A percentile compares a stretch with the other conserved stretches of the same genome.
phyloP scores from a whole-genome alignment of 2,797 vertebrate species.

The Macroramphosus scolopax region DNA sequence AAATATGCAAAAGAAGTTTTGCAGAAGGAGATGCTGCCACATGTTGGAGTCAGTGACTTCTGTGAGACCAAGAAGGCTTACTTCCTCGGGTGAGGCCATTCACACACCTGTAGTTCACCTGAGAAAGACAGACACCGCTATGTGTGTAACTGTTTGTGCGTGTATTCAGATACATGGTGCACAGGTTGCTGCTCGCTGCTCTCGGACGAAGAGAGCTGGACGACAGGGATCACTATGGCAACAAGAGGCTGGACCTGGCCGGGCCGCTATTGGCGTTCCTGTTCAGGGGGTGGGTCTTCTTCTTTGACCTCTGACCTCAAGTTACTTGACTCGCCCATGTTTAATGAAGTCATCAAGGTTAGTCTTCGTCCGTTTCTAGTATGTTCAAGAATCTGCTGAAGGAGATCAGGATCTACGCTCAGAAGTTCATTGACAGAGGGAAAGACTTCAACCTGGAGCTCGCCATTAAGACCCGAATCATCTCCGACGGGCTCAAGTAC shows the following conservation, averaged over 20 bases:
- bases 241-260: constrained; percentile 97
- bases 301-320: no score
- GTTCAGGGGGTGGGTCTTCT: constrained; percentile 87
- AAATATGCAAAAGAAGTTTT: constrained; percentile 98
- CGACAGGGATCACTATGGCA: constrained; percentile 98
- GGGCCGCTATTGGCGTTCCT: constrained; percentile 94
- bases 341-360: no score
- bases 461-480: constrained; percentile 97
- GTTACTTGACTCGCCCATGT: no score
- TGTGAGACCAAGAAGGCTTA: constrained; percentile 99
- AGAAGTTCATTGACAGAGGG: constrained; percentile 96
- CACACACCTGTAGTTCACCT: no score
- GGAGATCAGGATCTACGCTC: constrained; percentile 96
- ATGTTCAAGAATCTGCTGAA: constrained; percentile 99
- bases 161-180: constrained; percentile 91
- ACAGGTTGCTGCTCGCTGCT: constrained; percentile 90
- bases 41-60: constrained; percentile 98
- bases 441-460: constrained; percentile 98
- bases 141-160: neutral
- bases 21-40: constrained; percentile 97
- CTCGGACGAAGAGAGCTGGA: constrained; percentile 93
- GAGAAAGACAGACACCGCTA: no score
- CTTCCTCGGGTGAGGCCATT: constrained; percentile 85
- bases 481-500: constrained; percentile 97
- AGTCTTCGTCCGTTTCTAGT: constrained; percentile 55